phyloP scores from a whole-genome alignment of 2,797 vertebrate genomes.

The Tadarida brasiliensis region DNA sequence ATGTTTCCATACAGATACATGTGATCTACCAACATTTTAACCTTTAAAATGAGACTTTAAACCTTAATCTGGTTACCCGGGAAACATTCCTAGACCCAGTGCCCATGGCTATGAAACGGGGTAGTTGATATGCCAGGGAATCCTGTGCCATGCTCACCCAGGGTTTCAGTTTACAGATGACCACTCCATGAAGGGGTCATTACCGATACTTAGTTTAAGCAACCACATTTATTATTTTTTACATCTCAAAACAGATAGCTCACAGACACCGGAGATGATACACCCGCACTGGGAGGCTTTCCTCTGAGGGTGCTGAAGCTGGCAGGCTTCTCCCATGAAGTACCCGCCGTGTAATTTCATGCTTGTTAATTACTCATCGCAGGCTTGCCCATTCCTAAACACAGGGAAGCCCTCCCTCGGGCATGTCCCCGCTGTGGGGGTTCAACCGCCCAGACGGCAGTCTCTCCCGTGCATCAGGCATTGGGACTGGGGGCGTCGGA shows the following conservation, averaged over 20 bases:
- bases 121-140: slow-evolving; percentile 46
- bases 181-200: background rate
- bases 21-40: background rate
- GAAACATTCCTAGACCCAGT: background rate
- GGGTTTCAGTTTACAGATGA: slow-evolving; percentile 58
- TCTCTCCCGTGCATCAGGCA: too few relatives aligned
- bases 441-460: too few relatives aligned
- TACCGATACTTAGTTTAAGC: slow-evolving; percentile 59
- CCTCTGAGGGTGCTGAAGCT: background rate
- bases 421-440: too few relatives aligned
- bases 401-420: too few relatives aligned
- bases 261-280: background rate
- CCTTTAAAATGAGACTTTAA: background rate
- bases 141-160: slow-evolving; percentile 65
- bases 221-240: background rate
- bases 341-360: background rate
- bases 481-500: too few relatives aligned
- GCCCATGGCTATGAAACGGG: too few relatives aligned
- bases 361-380: background rate
- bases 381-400: too few relatives aligned
- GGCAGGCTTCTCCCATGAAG: background rate
- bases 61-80: background rate
- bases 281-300: background rate
- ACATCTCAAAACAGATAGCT: slow-evolving; percentile 44
- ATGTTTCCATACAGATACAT: background rate